Conservation (phyloP, 1,140 invertebrate genomes). For the Scylla paramamosain region DNA sequence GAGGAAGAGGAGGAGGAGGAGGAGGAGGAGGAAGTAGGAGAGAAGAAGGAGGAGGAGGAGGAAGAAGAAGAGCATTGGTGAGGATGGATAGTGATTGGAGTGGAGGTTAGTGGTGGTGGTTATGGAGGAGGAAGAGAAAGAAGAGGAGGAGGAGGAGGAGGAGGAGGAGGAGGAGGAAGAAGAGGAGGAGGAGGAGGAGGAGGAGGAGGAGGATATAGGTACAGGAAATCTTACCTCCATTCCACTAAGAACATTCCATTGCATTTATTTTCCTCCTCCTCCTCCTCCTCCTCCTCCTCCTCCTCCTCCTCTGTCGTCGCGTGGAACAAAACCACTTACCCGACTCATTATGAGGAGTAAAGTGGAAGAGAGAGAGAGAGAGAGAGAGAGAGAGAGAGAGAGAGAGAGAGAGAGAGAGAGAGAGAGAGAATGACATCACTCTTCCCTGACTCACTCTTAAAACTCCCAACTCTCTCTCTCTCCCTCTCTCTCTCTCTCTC, state of each 20-base stretch:
- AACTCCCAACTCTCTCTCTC: too few relatives aligned
- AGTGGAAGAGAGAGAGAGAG: background rate
- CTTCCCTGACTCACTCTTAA: background rate
- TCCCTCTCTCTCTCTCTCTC: too few relatives aligned
- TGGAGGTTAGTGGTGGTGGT: too few relatives aligned
- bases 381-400: constrained; percentile 1
- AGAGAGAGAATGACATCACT: background rate
- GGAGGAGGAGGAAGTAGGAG: too few relatives aligned
- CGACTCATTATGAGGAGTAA: background rate
- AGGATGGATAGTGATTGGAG: too few relatives aligned
- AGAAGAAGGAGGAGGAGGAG: too few relatives aligned
- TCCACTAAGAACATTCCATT: background rate
- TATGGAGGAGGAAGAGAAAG: too few relatives aligned
- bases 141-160: too few relatives aligned
- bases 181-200: too few relatives aligned
- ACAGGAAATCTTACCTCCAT: constrained; percentile 13
- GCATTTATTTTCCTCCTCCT: background rate
- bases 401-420: background rate
- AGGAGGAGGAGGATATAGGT: background rate
- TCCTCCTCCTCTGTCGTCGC: background rate
- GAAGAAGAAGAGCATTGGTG: too few relatives aligned
- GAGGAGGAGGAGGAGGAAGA: too few relatives aligned
- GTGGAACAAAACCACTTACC: background rate
- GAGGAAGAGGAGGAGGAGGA: too few relatives aligned
- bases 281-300: constrained; percentile 15